Evolutionary conservation across 2,113 vertebrate species (phyloP), one percentile per base, ranked within the genome.

Genomic region (Barbus barbus): DNA sequence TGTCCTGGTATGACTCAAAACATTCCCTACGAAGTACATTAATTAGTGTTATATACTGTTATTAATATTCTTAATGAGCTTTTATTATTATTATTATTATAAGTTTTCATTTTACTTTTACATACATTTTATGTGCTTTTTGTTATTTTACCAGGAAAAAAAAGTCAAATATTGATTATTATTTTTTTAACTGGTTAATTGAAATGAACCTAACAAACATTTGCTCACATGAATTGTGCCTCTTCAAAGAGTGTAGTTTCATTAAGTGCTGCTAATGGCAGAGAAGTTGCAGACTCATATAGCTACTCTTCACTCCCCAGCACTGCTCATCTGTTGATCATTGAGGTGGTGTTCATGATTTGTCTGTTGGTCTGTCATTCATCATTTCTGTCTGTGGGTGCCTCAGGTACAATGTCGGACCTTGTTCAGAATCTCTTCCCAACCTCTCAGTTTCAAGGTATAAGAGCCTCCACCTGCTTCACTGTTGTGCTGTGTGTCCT

Each of bases 361-460:
- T n/a, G n/a, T n/a, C n/a, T n/a, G n/a, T n/a, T n/a, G n/a, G n/a
- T 84, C 60, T 69, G 78, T 20, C 87, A 83, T 84, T 88, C 60
- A 60, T 9, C 20, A 63, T 78, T 69, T 82, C 11, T 78, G 73
- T 84, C 0, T 93, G 89, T 93, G 90, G 92, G 89, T 93, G 88
- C 67, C 81, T 89, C 94, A 95, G 95, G 95, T 95, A 95, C 94
- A 92, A 95, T 95, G 95, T 92, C 85, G 92, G 94, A 96, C 91
- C 95, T 96, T 87, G 94, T 95, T 91, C 94, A 95, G 89, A 94
- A 95, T 87, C 94, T 95, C 91, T 94, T 95, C 90, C 94, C 95
- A 91, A 94, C 94, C 87, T 95, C 94, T 88, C 95, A 95, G 88
- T 95, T 96, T 88, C 94, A 95, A 95, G 95, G 95, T 95, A 96